Evolutionary conservation across 1,140 invertebrate species (phyloP), one percentile per base, ranked within the genome.

Genomic region (Hyles euphorbiae): DNA sequence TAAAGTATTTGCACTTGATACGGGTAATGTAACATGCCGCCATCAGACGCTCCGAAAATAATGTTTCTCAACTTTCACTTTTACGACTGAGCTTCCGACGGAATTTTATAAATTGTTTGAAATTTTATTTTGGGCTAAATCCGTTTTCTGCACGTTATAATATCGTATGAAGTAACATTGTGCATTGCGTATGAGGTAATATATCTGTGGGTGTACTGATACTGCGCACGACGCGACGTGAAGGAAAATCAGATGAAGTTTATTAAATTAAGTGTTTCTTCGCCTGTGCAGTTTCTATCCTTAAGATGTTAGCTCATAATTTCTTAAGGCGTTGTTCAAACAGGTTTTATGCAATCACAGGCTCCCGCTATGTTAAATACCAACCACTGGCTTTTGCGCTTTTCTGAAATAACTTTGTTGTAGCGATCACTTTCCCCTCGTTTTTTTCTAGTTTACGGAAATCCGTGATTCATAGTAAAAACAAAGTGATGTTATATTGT

Each of bases 21-120:
- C 47, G 47, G 36, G 53, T 52, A 52, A 52, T 34, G 32, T 10
- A 47, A 53, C 55, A 47, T 47, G 9, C 36, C 10, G 32, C 48
- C 33, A 34, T 34, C 33, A 62, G 63, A 53, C 55, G 54, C 33
- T 60, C 65, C 65, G 53, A 69, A 73, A 75, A 74, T 65, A 74
- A 70, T 64, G 63, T 72, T 34, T 45, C 61, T 56, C 66, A 72
- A 77, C 82, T 85, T 85, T 85, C 82, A 81, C 82, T 78, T 81
- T 68, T 58, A 59, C 67, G 72, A 68, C 66, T 62, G 58, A 55
- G 58, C 56, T 47, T 9, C 3, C 10, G 33, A 34, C 32, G 33
- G 34, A 34, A 52, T 52, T 52, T 32, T 10, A 52, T 34, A 9
- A 34, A 22, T 33, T 9, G 34, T 52, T 52, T 52, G 7, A 22